Conservation (phyloP, 2,888 invertebrate species). For the Drosophila mimetica region DNA sequence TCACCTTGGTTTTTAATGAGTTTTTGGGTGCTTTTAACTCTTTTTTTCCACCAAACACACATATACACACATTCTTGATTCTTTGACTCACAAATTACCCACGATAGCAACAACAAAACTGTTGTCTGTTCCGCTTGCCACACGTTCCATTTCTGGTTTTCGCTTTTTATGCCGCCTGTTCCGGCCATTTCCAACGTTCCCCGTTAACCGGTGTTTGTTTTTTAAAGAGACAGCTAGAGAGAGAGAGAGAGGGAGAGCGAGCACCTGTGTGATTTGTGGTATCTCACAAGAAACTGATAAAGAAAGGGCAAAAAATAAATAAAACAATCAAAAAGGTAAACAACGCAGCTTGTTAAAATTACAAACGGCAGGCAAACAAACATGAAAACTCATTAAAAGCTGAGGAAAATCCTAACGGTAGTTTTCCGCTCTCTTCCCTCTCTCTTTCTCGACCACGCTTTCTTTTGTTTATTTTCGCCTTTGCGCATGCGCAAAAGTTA, state of each 20-base stretch:
- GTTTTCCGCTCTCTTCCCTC: conserved; percentile 40
- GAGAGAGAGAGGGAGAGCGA: conserved; percentile 25
- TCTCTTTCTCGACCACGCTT: conserved; percentile 6
- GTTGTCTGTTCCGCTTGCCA: conserved; percentile 71
- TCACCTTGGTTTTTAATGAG: conserved; percentile 43
- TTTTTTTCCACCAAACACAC: conserved; percentile 20
- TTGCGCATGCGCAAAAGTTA: conserved; percentile 46
- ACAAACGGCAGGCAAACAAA: conserved; percentile 59
- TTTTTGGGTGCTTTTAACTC: conserved; percentile 29
- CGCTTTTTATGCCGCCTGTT: conserved; percentile 66
- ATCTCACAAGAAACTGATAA: conserved; percentile 47
- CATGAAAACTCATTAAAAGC: conserved; percentile 68
- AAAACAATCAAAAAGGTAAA: conserved; percentile 59
- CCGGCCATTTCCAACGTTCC: conserved; percentile 52
- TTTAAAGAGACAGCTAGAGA: conserved; percentile 43
- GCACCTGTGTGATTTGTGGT: conserved; percentile 25
- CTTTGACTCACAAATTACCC: conserved; percentile 79
- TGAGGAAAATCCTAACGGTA: conserved; percentile 61
- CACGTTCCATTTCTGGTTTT: conserved; percentile 76
- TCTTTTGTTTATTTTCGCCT: conserved; percentile 46
- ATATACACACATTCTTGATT: conserved; percentile 53
- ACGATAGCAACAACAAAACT: conserved; percentile 67
- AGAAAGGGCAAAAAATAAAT: conserved; percentile 30
- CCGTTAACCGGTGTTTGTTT: conserved; percentile 73
- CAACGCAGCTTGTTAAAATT: conserved; percentile 68